Conservation (phyloP, 2,797 vertebrate genomes). For the Megalops cyprinoides region DNA sequence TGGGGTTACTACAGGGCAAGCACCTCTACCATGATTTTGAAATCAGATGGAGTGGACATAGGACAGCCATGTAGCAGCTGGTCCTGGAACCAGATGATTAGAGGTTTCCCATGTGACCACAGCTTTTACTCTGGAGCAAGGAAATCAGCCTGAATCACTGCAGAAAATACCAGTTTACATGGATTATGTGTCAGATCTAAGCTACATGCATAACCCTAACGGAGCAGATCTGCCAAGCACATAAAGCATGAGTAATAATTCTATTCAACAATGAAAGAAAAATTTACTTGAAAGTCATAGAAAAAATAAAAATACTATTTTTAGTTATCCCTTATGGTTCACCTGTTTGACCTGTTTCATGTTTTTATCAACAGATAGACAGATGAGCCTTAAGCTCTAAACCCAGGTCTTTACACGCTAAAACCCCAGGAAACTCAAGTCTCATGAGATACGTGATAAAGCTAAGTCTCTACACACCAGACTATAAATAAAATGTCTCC, state of each 20-base stretch:
- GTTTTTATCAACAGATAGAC: no score
- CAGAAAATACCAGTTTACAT: no score
- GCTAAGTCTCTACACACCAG: background rate
- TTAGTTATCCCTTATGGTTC: background rate
- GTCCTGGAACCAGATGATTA: constrained; percentile 19
- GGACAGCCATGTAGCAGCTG: no score
- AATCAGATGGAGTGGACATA: no score
- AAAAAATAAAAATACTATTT: background rate
- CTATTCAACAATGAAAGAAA: no score
- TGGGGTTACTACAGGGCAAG: no score
- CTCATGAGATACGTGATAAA: background rate
- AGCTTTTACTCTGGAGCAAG: background rate
- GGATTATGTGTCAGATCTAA: background rate
- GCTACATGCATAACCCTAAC: background rate
- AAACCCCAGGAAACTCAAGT: background rate
- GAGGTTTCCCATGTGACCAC: background rate
- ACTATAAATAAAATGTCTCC: background rate
- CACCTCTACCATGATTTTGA: no score
- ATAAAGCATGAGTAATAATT: no score
- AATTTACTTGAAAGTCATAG: no score
- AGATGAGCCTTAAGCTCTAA: background rate
- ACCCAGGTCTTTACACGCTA: background rate
- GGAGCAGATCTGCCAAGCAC: no score
- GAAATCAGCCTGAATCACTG: no score
- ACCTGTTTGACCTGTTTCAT: no score